Percentiles rank a stretch among this genome's conserved stretches.
phyloP scores from a whole-genome alignment of 2,113 vertebrate genomes.

The Canis aureus region DNA sequence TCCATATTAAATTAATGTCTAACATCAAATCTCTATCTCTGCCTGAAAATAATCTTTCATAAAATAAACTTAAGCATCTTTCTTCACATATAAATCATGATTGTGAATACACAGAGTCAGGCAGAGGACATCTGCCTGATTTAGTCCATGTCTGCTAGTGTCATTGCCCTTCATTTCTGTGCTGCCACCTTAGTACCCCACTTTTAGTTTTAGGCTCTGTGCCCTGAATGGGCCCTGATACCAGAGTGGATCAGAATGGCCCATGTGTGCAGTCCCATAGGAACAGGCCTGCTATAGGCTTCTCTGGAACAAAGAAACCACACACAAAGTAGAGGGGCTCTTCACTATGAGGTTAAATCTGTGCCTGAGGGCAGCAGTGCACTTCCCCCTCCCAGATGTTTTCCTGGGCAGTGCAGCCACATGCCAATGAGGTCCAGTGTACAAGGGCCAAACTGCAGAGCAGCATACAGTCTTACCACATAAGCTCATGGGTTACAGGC shows the following conservation, averaged over 20 bases:
- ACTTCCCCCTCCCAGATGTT: background rate
- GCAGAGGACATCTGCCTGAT: background rate
- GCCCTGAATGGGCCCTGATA: background rate
- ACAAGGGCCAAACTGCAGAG: background rate
- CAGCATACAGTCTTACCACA: background rate
- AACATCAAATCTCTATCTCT: background rate
- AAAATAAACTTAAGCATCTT: background rate
- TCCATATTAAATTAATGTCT: slow-evolving; percentile 69
- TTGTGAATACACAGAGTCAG: background rate
- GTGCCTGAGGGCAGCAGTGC: background rate
- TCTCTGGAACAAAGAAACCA: background rate
- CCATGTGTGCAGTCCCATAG: background rate
- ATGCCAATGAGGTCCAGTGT: background rate
- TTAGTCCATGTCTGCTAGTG: background rate
- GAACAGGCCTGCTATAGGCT: background rate
- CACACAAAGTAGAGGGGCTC: background rate
- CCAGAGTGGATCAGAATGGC: background rate
- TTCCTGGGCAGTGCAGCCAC: background rate
- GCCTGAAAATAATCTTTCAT: background rate
- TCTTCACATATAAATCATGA: background rate
- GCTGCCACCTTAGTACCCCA: background rate
- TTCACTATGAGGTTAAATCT: background rate
- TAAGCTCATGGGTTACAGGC: background rate
- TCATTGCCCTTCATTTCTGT: background rate
- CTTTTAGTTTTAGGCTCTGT: background rate